Evolutionary conservation across 1,140 invertebrate species (phyloP), one percentile per base, ranked within the genome.

Genomic region (Hycleus phaleratus): DNA sequence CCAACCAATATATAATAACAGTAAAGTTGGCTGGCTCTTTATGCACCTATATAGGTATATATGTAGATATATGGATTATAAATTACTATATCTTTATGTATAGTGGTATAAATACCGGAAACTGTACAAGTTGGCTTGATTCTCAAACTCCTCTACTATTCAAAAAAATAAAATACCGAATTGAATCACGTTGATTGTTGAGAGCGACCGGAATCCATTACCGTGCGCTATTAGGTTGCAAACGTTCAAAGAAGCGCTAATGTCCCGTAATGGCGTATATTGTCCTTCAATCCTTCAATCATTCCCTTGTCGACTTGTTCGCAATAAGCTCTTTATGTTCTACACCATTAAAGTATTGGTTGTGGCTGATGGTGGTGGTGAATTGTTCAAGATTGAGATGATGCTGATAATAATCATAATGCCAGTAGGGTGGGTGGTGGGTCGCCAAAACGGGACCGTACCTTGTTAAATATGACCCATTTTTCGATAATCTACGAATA

Each of bases 221-320:
- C 60, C 40, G 40, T 59, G 43, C 45, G 67, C 67, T 68, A 66
- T 68, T 68, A 68, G 64, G 67, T 59, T 66, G 64, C 67, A 68
- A 68, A 68, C 67, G 67, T 63, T 67, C 67, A 68, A 68, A 68
- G 67, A 66, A 66, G 62, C 67, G 67, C 67, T 68, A 68, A 68
- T 68, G 67, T 68, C 60, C 60, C 63, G 58, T 68, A 66, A 68
- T 68, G 65, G 67, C 62, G 65, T 50, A 49, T 61, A 68, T 68
- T 68, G 67, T 68, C 56, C 63, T 54, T 49, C 64, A 65, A 68
- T 68, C 61, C 67, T 66, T 68, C 62, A 63, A 67, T 63, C 62
- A 67, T 64, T 60, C 62, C 59, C 63, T 68, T 42, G 40, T n/a
- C 40, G 40, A 42, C 32, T 32, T 32, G 58, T 58, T 60, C 56